A percentile compares a stretch with the other conserved stretches of the same genome.
Conservation (phyloP, 2,888 invertebrate species). For the Adelognathus sp. region DNA sequence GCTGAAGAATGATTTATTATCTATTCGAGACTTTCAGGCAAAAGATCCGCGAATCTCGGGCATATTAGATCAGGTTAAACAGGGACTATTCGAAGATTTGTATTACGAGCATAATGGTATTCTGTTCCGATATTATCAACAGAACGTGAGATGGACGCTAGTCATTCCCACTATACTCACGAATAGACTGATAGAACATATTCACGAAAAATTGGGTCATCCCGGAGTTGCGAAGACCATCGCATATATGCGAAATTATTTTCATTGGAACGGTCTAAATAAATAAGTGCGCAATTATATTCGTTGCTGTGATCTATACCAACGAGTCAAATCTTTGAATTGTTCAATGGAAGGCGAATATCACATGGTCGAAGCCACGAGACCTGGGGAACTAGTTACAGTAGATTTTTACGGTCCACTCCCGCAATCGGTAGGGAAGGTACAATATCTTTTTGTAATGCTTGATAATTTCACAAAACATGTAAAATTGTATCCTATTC, state of each 20-base stretch:
- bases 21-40: no score
- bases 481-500: conserved; percentile 9
- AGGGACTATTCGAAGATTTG: no score
- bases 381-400: neutral
- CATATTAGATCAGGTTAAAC: no score
- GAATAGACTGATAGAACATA: neutral
- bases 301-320: neutral
- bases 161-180: neutral
- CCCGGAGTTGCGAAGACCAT: neutral
- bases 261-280: neutral
- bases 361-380: neutral
- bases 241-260: neutral
- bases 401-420: conserved; percentile 57
- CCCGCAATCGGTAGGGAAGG: conserved; percentile 32
- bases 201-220: conserved; percentile 16
- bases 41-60: no score
- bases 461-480: conserved; percentile 35
- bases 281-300: neutral
- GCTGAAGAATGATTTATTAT: no score
- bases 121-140: neutral
- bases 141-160: neutral
- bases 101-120: neutral
- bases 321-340: neutral
- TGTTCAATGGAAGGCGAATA: neutral
- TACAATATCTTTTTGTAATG: conserved; percentile 42